A percentile compares a stretch with the other conserved stretches of the same genome.
Conservation (phyloP, 2,797 vertebrate genomes). For the Linurgus olivaceus region DNA sequence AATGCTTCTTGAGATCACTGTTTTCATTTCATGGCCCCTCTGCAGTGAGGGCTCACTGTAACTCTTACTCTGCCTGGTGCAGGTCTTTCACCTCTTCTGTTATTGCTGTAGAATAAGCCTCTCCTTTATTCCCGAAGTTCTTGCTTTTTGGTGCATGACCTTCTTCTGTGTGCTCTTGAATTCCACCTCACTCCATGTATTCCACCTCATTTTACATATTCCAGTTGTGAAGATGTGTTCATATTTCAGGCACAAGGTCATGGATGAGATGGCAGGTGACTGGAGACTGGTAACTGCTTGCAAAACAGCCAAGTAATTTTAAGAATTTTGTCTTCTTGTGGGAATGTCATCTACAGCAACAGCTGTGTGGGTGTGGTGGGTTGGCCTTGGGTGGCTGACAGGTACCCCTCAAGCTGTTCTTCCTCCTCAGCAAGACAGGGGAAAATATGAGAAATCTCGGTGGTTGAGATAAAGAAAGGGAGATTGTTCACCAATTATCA, state of each 20-base stretch:
- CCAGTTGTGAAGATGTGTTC: background rate
- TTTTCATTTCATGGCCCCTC: background rate
- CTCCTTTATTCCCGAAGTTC: background rate
- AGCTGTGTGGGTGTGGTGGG: background rate
- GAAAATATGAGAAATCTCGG: background rate
- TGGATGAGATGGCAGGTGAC: background rate
- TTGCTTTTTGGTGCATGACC: background rate
- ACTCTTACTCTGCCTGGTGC: background rate
- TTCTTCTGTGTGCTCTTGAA: background rate
- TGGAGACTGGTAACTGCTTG: background rate
- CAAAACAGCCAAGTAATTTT: background rate
- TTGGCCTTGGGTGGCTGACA: background rate
- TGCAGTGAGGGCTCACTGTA: background rate
- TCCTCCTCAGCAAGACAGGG: background rate
- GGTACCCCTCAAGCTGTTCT: background rate
- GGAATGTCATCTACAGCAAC: background rate
- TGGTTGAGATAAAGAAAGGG: background rate
- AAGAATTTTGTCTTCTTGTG: background rate
- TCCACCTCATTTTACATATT: background rate
- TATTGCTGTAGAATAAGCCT: background rate
- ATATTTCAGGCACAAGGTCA: background rate
- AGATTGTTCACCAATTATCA: background rate
- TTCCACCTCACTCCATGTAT: background rate
- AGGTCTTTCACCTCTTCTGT: background rate
- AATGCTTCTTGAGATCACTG: background rate